Conservation (phyloP, 2,113 vertebrate genomes). For the Chinchilla lanigera region DNA sequence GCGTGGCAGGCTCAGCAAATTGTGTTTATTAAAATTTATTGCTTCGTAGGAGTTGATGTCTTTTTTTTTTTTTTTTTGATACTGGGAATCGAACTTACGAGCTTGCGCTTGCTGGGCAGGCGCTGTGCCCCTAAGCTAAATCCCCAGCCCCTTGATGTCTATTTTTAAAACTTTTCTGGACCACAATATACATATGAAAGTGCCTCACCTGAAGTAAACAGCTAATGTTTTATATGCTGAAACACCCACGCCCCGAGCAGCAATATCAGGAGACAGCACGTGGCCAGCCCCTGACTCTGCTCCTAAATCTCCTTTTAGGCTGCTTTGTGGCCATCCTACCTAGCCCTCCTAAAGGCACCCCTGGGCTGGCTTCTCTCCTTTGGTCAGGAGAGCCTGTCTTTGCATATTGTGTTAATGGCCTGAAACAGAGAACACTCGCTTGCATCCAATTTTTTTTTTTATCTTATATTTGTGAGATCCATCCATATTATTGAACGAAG, state of each 20-base stretch:
- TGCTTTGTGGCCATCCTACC: no score
- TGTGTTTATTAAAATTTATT: neutral
- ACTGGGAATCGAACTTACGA: no score
- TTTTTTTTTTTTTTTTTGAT: no score
- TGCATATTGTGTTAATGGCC: rapidly evolving
- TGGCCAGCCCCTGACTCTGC: neutral
- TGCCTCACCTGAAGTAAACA: neutral
- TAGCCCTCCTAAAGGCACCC: no score
- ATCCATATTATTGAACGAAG: rapidly evolving
- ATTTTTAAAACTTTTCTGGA: neutral
- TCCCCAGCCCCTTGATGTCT: neutral
- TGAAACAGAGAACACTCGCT: rapidly evolving
- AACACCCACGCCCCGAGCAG: rapidly evolving
- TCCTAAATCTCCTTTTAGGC: rapidly evolving
- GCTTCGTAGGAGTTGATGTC: neutral
- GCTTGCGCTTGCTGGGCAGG: no score
- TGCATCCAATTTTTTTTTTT: neutral
- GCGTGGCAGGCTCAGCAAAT: neutral
- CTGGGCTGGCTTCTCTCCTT: neutral
- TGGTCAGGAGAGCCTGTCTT: neutral
- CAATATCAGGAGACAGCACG: rapidly evolving
- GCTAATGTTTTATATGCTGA: neutral
- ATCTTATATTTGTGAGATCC: neutral
- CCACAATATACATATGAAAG: neutral
- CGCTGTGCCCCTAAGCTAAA: no score